Conservation (phyloP, 2,113 vertebrate species). For the Xerus inauris region DNA sequence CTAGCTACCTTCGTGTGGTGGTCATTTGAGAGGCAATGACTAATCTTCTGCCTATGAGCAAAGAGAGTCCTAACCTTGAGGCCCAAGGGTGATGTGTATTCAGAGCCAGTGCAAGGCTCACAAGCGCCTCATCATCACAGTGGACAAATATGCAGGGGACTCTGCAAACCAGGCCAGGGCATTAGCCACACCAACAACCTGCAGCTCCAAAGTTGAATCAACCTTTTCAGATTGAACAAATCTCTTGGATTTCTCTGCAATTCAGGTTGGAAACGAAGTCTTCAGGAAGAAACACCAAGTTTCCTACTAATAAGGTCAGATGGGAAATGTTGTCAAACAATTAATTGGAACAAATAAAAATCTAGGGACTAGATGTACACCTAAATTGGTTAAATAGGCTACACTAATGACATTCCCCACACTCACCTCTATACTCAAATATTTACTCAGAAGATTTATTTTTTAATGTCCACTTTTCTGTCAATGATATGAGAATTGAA, state of each 20-base stretch:
- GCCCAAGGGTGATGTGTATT: neutral
- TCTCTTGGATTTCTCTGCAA: neutral
- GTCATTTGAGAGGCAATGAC: neutral
- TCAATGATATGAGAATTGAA: neutral
- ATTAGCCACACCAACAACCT: neutral
- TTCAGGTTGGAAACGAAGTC: neutral
- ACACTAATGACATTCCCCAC: neutral
- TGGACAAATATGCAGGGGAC: neutral
- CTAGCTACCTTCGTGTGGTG: neutral
- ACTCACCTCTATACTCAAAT: neutral
- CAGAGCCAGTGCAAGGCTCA: neutral
- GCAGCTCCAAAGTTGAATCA: neutral
- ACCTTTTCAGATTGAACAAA: neutral
- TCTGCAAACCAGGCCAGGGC: neutral
- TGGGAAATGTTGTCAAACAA: neutral
- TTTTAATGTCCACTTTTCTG: neutral
- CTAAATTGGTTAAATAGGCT: neutral
- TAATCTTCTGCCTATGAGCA: neutral
- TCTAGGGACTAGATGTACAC: neutral
- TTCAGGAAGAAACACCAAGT: neutral
- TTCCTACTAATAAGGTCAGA: neutral
- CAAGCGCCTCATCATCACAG: rapidly evolving
- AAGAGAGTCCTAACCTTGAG: neutral
- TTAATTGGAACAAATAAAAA: slow-evolving; percentile 1
- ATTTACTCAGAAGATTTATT: neutral